These are phyloP conservation scores for Lepidurus packardi DNA, from an alignment of 1,140 invertebrate genomes.

Conservation along the genomic window DNA sequence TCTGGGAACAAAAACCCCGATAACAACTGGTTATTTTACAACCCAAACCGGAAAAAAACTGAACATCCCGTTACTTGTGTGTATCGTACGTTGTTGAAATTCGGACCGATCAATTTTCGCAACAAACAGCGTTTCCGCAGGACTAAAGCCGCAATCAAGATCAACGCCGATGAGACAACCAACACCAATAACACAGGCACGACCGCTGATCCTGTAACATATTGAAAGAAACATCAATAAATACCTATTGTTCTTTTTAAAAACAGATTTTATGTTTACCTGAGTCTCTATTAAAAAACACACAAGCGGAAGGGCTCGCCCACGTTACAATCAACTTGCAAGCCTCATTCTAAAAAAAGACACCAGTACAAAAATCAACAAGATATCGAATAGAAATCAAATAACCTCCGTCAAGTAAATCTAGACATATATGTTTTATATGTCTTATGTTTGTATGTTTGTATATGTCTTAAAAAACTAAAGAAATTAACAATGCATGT, in stretches of 20 bases:
- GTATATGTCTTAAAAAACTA: too few species aligned
- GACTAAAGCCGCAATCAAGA: background rate
- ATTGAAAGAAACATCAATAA: background rate
- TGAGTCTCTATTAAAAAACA: background rate
- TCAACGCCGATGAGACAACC: background rate
- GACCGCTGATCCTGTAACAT: background rate
- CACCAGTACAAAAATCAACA: background rate
- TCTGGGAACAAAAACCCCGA: background rate
- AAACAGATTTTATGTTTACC: background rate
- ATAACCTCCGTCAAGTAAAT: too few species aligned
- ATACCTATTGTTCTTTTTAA: background rate
- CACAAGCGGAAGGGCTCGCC: background rate
- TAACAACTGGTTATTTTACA: too few species aligned
- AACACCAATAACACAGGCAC: background rate
- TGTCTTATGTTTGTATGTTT: too few species aligned
- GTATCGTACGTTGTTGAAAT: background rate
- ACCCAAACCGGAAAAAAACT: background rate
- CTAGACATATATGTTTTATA: too few species aligned
- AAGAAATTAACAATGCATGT: too few species aligned
- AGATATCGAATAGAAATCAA: background rate
- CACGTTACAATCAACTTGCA: background rate
- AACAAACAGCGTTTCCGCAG: background rate
- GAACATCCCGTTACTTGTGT: background rate
- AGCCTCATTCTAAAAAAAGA: background rate
- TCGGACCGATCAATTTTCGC: slow-evolving; percentile 1